Evolutionary conservation across 2,113 vertebrate species (phyloP), one percentile per base, ranked within the genome.

Genomic region (Zosterops hypoxanthus): DNA sequence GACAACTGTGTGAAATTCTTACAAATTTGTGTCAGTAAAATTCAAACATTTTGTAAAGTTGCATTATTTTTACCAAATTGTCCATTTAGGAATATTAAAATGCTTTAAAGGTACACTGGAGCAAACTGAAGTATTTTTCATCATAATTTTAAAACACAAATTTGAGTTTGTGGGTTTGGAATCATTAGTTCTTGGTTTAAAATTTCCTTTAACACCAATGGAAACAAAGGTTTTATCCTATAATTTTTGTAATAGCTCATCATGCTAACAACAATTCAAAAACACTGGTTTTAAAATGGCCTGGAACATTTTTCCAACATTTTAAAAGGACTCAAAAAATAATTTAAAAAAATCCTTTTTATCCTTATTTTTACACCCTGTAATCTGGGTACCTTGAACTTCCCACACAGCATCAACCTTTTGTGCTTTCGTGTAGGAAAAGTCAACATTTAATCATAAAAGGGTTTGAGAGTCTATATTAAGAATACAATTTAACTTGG

Each of bases 381-480:
- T 70, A 81, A 73, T 77, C 44, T 88, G 71, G 5, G 59, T 77
- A 86, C 75, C 82, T 86, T 96, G 85, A 91, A 94, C 71, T 96
- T 95, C 90, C 92, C 60, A 90, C 92, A 86, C 60, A 92, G 41
- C 65, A 83, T 56, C 68, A 85, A 66, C 52, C 52, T 95, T 86
- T 80, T 92, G 76, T 92, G 60, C 56, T 93, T 92, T 92, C 63
- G 78, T 4, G 4, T 34, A 81, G 66, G 70, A 87, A 88, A 96
- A 96, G 76, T 81, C 88, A 90, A 44, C 22, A 12, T 92, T 79
- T 96, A 79, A 83, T 92, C 93, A 69, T 68, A 94, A 92, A 94
- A 82, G 52, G 28, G 26, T 89, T 89, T 84, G 61, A 84, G 47
- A 75, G 10, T 80, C 78, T 97, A 94, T 93, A 94, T 94, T 93